These are phyloP conservation scores for Verasper variegatus DNA, from an alignment of 2,113 vertebrate species.

Conservation along the genomic window DNA sequence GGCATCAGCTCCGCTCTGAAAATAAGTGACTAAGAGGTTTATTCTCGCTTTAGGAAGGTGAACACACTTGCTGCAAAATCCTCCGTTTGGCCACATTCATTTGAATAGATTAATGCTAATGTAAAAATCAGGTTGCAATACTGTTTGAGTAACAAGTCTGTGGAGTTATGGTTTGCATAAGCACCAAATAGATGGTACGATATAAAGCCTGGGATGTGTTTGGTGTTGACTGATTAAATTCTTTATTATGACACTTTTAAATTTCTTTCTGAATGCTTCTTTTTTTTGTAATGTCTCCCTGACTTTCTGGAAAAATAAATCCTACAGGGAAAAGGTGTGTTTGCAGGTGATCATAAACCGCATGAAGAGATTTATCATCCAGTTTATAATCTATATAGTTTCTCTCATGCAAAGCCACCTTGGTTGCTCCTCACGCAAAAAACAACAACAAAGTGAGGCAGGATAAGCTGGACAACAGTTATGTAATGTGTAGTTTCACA, in stretches of 20 bases:
- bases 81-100: constrained; percentile 5
- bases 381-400: too few relatives aligned
- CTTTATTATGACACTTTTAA: too few relatives aligned
- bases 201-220: not conserved
- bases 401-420: too few relatives aligned
- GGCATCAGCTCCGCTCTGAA: constrained; percentile 47
- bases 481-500: too few relatives aligned
- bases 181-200: not conserved
- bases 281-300: too few relatives aligned
- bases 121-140: not conserved
- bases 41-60: constrained; percentile 31
- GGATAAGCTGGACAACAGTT: too few relatives aligned
- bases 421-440: too few relatives aligned
- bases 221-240: too few relatives aligned
- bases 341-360: not conserved
- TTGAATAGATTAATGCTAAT: not conserved
- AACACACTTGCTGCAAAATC: constrained; percentile 14
- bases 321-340: not conserved
- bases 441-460: too few relatives aligned
- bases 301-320: not conserved
- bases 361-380: too few relatives aligned
- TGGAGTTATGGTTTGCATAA: not conserved
- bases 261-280: too few relatives aligned
- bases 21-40: constrained; percentile 70
- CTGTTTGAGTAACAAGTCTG: not conserved